Percentiles rank a stretch among this genome's conserved stretches.
Evolutionary conservation across 2,888 invertebrate genomes (phyloP).

Genomic region (Chirona hameri): DNA sequence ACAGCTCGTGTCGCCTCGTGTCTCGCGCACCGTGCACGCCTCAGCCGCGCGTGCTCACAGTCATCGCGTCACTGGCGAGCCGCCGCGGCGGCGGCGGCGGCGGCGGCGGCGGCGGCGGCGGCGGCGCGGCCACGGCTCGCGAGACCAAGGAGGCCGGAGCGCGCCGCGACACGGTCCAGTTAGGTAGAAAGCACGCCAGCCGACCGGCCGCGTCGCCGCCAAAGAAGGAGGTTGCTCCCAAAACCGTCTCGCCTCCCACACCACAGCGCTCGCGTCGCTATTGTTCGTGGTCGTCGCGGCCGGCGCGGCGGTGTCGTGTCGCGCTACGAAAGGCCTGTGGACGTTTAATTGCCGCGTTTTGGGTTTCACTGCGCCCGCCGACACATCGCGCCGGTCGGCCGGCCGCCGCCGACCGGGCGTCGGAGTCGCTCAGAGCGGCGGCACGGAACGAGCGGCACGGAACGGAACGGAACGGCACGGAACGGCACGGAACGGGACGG

Average conservation of each 20-base stretch:
- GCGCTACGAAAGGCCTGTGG: not conserved
- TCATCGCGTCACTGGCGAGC: not conserved
- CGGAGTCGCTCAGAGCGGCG: not conserved
- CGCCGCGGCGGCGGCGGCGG: not conserved
- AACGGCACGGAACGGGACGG: no score
- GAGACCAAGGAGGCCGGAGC: not conserved
- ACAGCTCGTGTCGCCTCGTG: no score
- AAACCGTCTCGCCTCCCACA: not conserved
- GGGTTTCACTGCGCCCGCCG: not conserved
- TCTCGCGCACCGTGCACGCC: not conserved
- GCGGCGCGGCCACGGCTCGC: not conserved
- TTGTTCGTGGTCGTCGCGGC: not conserved
- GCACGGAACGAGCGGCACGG: not conserved
- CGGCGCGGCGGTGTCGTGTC: not conserved
- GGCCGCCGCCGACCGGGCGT: not conserved
- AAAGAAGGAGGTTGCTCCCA: not conserved
- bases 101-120: not conserved
- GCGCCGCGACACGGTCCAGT: slow-evolving; percentile 8
- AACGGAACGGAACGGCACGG: no score
- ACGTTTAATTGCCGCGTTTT: not conserved
- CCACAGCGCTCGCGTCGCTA: not conserved
- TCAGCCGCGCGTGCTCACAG: not conserved
- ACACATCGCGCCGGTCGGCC: not conserved
- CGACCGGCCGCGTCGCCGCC: not conserved
- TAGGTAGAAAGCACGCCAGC: not conserved